These are phyloP conservation scores for Meda fulgida DNA, from an alignment of 2,797 vertebrate genomes.

Conservation along the genomic window DNA sequence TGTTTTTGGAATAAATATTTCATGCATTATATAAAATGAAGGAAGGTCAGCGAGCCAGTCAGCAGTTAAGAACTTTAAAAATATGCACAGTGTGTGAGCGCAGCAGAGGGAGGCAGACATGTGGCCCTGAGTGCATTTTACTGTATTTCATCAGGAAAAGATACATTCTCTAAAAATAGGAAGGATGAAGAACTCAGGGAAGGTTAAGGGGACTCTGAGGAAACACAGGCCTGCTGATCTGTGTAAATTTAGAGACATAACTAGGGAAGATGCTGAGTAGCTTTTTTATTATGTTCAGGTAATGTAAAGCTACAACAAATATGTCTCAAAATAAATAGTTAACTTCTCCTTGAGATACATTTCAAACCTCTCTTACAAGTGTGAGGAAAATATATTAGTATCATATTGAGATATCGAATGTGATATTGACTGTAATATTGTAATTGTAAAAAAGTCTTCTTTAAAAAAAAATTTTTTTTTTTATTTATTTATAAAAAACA, in stretches of 20 bases:
- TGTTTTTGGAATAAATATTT: slow-evolving; percentile 61
- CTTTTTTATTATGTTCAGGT: slow-evolving; percentile 22
- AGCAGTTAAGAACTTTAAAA: slow-evolving; percentile 52
- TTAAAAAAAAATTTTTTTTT: neutral
- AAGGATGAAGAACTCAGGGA: slow-evolving; percentile 36
- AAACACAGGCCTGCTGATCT: slow-evolving; percentile 47
- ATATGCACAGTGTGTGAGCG: slow-evolving; percentile 46
- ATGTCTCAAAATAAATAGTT: neutral
- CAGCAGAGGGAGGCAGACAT: slow-evolving; percentile 55
- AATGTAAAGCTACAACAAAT: slow-evolving; percentile 14
- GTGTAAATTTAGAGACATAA: slow-evolving; percentile 35
- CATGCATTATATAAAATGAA: slow-evolving; percentile 65
- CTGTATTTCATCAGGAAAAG: slow-evolving; percentile 62
- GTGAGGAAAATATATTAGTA: neutral
- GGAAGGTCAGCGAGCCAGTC: slow-evolving; percentile 60
- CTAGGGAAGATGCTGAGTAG: slow-evolving; percentile 44
- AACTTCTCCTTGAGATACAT: neutral
- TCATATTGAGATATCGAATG: neutral
- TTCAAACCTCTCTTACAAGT: neutral
- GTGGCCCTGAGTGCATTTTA: slow-evolving; percentile 66
- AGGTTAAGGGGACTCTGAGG: slow-evolving; percentile 45
- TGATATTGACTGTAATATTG: neutral
- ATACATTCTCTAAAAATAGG: slow-evolving; percentile 59
- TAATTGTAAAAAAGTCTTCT: neutral
- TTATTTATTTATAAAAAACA: neutral